Evolutionary conservation across 2,888 invertebrate species (phyloP), one percentile per base, ranked within the genome.

Genomic region (Melitaea athalia): DNA sequence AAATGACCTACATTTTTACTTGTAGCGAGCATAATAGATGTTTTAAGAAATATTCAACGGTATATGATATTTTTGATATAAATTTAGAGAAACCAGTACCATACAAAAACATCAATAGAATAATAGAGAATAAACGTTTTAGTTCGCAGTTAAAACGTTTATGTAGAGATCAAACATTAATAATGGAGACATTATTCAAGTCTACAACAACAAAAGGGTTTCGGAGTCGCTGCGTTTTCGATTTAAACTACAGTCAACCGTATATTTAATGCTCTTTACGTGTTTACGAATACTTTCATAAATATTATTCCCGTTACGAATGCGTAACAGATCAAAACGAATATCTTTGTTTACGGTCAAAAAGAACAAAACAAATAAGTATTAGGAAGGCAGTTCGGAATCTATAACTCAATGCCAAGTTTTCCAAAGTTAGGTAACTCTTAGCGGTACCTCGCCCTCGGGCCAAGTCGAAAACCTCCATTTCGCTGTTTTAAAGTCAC

Each of bases 401-500:
- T 92, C 91, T 89, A 92, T 92, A 92, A 92, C 91, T 91, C 89
- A 91, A 89, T 92, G 91, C 87, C 85, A 89, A 91, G 88, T 91
- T 91, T 84, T 74, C 74, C 80, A 72, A 86, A 92, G 86, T 90
- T 91, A 69, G 81, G 76, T 74, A 88, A 90, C 87, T 90, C 83
- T 84, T 81, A 80, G 82, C 86, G 87, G 86, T 88, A 88, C 84
- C 82, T 84, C 78, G 84, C 85, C 80, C 77, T 75, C 78, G 81
- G 81, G 82, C 81, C 81, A 82, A 84, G 84, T 79, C 79, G 81
- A 82, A 84, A 69, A 83, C 84, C 82, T 81, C 84, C 84, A 83
- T 87, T 86, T 82, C 76, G 80, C 81, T 84, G 83, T 84, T 85
- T 82, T 81, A 81, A 85, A 86, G 79, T 87, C 88, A 89, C 87